phyloP scores from a whole-genome alignment of 2,888 invertebrate species.

The Julus scandinavius region DNA sequence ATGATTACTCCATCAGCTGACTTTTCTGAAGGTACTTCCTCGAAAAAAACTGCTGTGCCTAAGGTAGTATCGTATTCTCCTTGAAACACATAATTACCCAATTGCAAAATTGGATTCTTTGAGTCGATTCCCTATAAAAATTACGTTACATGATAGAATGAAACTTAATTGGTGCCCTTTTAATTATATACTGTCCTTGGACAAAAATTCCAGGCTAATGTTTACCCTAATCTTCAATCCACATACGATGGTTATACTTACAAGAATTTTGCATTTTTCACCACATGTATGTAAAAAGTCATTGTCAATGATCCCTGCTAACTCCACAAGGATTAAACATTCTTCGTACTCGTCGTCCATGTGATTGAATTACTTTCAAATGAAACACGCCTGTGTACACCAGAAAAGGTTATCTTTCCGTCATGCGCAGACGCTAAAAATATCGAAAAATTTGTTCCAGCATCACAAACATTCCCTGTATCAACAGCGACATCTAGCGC shows the following conservation, averaged over 20 bases:
- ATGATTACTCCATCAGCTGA: too few relatives aligned
- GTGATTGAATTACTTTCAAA: too few relatives aligned
- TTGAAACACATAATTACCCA: constrained; percentile 55
- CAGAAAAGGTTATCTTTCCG: too few relatives aligned
- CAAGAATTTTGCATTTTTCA: constrained; percentile 55
- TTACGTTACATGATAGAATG: constrained; percentile 27
- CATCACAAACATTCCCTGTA: too few relatives aligned
- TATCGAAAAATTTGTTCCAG: too few relatives aligned
- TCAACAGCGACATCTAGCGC: too few relatives aligned
- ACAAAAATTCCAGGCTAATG: too few relatives aligned
- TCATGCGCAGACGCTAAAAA: too few relatives aligned
- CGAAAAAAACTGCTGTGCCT: constrained; percentile 54
- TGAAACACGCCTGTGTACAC: too few relatives aligned
- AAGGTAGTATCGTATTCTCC: constrained; percentile 56
- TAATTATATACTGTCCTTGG: too few relatives aligned
- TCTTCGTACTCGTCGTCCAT: constrained; percentile 53
- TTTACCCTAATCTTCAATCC: too few relatives aligned
- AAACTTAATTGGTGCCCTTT: too few relatives aligned
- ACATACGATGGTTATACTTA: constrained; percentile 5
- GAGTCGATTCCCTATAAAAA: constrained; percentile 55
- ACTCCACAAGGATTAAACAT: constrained; percentile 55
- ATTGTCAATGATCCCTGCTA: constrained; percentile 57
- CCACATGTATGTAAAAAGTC: constrained; percentile 55
- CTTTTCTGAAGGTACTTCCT: constrained; percentile 49
- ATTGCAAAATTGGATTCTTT: constrained; percentile 55